Evolutionary conservation across 53 echinoderm and acorn worm genomes (phyloP).

Genomic region (Echinarachnius parma): DNA sequence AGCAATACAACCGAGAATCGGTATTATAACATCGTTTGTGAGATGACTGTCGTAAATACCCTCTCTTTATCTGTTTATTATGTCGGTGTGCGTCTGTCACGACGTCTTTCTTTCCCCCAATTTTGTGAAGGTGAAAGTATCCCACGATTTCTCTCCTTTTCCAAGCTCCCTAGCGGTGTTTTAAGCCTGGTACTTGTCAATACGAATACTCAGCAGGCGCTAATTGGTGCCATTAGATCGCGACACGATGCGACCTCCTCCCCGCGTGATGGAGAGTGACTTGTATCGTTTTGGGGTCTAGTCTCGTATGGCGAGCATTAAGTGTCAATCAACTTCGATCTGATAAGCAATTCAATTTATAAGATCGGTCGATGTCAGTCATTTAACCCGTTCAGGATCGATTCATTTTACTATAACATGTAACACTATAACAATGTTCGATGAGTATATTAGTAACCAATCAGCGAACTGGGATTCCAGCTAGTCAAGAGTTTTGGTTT

Average conservation of each 20-base stretch:
- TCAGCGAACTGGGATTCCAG: too few species aligned
- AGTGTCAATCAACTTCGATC: too few species aligned
- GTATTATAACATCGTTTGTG: slow-evolving; percentile 50
- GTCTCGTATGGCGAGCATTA: background rate
- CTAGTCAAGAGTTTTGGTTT: too few species aligned
- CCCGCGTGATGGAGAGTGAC: slow-evolving; percentile 16
- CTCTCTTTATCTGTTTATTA: slow-evolving; percentile 11
- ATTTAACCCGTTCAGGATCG: too few species aligned
- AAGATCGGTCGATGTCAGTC: too few species aligned
- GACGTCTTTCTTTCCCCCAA: background rate
- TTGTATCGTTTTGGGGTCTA: background rate
- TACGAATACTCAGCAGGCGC: slow-evolving; percentile 51
- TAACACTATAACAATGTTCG: too few species aligned
- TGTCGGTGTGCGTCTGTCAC: slow-evolving; percentile 5
- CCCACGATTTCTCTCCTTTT: background rate
- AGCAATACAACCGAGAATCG: slow-evolving; percentile 37
- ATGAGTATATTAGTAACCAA: too few species aligned
- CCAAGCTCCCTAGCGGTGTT: slow-evolving; percentile 25
- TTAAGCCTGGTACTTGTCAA: slow-evolving; percentile 52
- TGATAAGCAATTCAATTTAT: too few species aligned
- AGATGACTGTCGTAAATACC: too few species aligned
- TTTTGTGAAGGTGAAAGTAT: background rate
- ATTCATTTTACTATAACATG: too few species aligned
- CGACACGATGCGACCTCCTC: slow-evolving; percentile 34
- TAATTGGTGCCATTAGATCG: slow-evolving; percentile 48